Evolutionary conservation across 2,113 vertebrate species (phyloP).

Genomic region (Synchiropus splendidus): DNA sequence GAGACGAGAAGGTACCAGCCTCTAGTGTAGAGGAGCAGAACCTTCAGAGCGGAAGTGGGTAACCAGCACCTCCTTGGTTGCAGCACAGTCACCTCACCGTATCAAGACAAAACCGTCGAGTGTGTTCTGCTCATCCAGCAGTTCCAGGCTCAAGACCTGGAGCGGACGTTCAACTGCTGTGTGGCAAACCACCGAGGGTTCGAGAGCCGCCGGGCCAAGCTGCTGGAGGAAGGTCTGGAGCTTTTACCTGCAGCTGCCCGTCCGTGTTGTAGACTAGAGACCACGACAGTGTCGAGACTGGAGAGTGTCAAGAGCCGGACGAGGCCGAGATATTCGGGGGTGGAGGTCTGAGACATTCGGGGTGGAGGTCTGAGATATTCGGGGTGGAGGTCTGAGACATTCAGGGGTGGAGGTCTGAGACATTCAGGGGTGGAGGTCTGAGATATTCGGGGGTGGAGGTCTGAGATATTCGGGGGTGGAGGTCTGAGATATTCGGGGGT

Average conservation of each 20-base stretch:
- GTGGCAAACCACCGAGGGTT: conserved; percentile 25
- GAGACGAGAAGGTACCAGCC: conserved; percentile 13
- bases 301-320: too few relatives aligned
- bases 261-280: not conserved
- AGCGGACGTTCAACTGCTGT: conserved; percentile 28
- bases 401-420: too few relatives aligned
- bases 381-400: too few relatives aligned
- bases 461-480: too few relatives aligned
- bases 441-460: too few relatives aligned
- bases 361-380: too few relatives aligned
- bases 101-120: conserved; percentile 13
- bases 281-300: too few relatives aligned
- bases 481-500: too few relatives aligned
- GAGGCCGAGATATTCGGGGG: too few relatives aligned
- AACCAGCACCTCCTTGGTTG: not conserved
- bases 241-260: not conserved
- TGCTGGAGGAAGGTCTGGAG: conserved; percentile 33
- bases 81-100: not conserved
- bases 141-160: conserved; percentile 32
- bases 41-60: not conserved
- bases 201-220: conserved; percentile 14
- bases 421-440: too few relatives aligned
- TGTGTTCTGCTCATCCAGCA: conserved; percentile 32
- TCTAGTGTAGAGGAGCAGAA: not conserved
- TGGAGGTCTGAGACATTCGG: too few relatives aligned